Conservation (phyloP, 2,888 invertebrate genomes). For the Troilus luridus region DNA sequence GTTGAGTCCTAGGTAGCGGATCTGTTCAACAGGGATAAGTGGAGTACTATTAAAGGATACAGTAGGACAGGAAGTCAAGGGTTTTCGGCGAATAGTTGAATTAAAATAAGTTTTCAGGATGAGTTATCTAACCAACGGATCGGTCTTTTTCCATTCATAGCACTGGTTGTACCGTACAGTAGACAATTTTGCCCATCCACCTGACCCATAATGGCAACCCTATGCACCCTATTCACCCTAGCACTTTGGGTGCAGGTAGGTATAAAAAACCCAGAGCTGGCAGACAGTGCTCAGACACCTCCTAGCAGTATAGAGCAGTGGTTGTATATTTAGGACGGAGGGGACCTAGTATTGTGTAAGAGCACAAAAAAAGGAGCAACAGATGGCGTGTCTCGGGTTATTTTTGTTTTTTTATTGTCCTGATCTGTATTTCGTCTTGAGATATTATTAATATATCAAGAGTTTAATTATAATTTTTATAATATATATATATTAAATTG, state of each 20-base stretch:
- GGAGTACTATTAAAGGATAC: too few relatives aligned
- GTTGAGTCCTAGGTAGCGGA: too few relatives aligned
- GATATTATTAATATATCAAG: neutral
- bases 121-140: too few relatives aligned
- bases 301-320: neutral
- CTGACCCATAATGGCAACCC: neutral
- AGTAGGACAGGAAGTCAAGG: too few relatives aligned
- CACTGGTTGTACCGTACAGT: neutral
- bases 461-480: neutral
- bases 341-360: neutral
- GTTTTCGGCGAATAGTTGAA: too few relatives aligned
- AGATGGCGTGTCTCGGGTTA: neutral
- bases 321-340: slow-evolving; percentile 18
- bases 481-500: too few relatives aligned
- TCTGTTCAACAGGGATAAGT: too few relatives aligned
- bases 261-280: neutral
- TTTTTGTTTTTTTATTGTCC: neutral
- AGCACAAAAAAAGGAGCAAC: slow-evolving; percentile 33
- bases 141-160: neutral
- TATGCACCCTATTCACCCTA: neutral
- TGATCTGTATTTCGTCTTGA: neutral
- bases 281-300: slow-evolving; percentile 21
- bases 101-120: too few relatives aligned
- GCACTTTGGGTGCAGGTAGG: neutral
- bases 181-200: neutral